Evolutionary conservation across 2,113 vertebrate genomes (phyloP).

Genomic region (Cochlearius cochlearius): DNA sequence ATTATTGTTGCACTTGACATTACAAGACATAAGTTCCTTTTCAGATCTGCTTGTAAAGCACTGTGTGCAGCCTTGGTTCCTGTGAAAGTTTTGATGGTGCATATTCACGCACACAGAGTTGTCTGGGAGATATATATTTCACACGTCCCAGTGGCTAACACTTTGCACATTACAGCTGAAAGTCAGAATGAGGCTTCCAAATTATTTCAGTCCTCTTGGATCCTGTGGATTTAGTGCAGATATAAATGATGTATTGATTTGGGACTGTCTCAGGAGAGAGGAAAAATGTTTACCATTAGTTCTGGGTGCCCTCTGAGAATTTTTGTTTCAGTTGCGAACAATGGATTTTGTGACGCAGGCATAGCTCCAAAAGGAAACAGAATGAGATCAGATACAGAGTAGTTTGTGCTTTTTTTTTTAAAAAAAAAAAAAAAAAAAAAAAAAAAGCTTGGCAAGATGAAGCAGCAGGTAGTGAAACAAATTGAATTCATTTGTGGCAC

Average conservation of each 20-base stretch:
- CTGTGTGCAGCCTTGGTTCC: background rate
- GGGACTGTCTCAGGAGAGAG: background rate
- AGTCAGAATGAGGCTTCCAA: background rate
- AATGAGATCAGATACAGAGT: background rate
- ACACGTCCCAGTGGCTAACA: background rate
- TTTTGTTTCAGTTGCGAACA: background rate
- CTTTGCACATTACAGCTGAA: background rate
- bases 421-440: background rate
- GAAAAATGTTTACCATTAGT: background rate
- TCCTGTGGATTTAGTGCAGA: background rate
- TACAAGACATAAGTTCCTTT: background rate
- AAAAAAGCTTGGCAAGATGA: background rate
- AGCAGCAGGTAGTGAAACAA: background rate
- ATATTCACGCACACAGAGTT: background rate
- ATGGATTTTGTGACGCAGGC: background rate
- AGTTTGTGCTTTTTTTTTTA: background rate
- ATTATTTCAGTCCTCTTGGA: background rate
- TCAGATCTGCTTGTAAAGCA: background rate
- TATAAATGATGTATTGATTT: background rate
- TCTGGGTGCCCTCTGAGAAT: background rate
- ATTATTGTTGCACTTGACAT: background rate
- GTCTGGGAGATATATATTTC: background rate
- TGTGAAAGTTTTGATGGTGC: background rate
- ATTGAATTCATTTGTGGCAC: background rate
- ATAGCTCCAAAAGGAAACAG: background rate